These are phyloP conservation scores for Lasiurus borealis DNA, from an alignment of 2,113 vertebrate species.

Conservation along the genomic window DNA sequence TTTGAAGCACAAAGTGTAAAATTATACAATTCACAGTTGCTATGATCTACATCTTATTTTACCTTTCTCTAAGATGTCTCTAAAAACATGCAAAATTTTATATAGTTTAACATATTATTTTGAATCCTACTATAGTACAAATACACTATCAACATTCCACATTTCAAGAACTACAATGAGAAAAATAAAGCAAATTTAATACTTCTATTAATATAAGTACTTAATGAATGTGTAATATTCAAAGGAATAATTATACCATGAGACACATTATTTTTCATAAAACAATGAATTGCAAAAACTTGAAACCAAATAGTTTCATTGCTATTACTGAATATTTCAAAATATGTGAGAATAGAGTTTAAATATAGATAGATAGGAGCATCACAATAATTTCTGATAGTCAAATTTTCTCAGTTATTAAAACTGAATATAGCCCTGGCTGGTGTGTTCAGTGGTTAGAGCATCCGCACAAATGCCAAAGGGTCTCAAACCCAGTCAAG, in stretches of 20 bases:
- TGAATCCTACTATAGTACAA: conserved; percentile 27
- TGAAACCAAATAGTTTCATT: conserved; percentile 20
- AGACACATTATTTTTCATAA: conserved; percentile 44
- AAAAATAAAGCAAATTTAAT: conserved; percentile 65
- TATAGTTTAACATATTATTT: conserved; percentile 32
- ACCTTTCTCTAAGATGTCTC: conserved; percentile 51
- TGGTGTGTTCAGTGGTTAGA: no score
- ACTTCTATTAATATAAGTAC: conserved; percentile 4
- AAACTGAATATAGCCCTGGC: neutral
- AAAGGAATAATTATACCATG: neutral
- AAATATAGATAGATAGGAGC: conserved; percentile 33
- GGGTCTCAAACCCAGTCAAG: no score
- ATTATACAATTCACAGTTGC: neutral
- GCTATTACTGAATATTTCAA: conserved; percentile 29
- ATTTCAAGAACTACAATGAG: conserved; percentile 71
- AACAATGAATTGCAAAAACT: neutral
- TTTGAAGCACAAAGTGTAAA: conserved; percentile 35
- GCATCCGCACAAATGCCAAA: no score
- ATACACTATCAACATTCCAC: neutral
- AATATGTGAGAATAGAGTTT: conserved; percentile 2
- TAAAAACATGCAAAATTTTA: conserved; percentile 36
- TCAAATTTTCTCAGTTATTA: conserved; percentile 10
- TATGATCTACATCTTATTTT: conserved; percentile 46
- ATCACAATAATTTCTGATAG: conserved; percentile 17
- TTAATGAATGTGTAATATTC: conserved; percentile 21